Percentiles rank a stretch among this genome's conserved stretches.
Evolutionary conservation across 2,888 invertebrate species (phyloP).

Genomic region (Synanthedon andrenaeformis): DNA sequence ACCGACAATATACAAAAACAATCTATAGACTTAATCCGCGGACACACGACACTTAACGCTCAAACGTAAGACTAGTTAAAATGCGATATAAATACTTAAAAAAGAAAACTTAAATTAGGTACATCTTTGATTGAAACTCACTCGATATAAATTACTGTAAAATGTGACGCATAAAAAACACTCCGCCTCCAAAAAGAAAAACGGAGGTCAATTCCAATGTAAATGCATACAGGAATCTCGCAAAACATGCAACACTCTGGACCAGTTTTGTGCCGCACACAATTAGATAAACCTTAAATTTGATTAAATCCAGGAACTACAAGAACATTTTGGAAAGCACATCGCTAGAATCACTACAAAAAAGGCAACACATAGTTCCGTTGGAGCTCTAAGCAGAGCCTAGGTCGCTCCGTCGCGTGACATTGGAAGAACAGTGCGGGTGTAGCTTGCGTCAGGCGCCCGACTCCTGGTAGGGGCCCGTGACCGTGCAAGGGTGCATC

Average conservation of each 20-base stretch:
- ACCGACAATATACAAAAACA: conserved; percentile 62
- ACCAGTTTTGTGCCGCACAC: conserved; percentile 25
- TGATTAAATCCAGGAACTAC: conserved; percentile 49
- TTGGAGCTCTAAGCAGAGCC: conserved; percentile 29
- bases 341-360: conserved; percentile 15
- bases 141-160: conserved; percentile 35
- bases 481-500: conserved; percentile 88
- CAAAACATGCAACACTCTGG: conserved; percentile 26
- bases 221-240: conserved; percentile 47
- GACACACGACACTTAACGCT: conserved; percentile 51
- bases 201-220: conserved; percentile 56
- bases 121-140: conserved; percentile 69
- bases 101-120: conserved; percentile 57
- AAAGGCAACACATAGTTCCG: conserved; percentile 31
- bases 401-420: conserved; percentile 20
- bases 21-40: conserved; percentile 48
- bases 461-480: conserved; percentile 84
- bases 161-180: conserved; percentile 35
- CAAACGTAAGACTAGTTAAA: conserved; percentile 69
- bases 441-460: conserved; percentile 52
- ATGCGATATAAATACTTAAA: conserved; percentile 62
- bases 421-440: conserved; percentile 19
- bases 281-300: conserved; percentile 11
- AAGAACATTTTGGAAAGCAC: conserved; percentile 41
- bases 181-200: conserved; percentile 23